These are phyloP conservation scores for Sakesphorus luctuosus DNA, from an alignment of 2,113 vertebrate genomes.

Conservation along the genomic window DNA sequence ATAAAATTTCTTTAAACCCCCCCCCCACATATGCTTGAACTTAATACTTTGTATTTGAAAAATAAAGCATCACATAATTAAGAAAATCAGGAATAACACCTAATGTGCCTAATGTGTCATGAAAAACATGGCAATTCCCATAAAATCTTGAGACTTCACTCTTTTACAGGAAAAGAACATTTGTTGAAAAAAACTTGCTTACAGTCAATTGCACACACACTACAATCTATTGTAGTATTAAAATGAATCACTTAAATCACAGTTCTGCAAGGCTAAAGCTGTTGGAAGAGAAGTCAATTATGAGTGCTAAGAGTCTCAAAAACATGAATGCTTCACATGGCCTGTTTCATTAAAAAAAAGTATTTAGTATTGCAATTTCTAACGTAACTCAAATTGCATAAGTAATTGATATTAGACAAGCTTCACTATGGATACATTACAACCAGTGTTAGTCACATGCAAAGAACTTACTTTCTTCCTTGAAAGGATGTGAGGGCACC, in stretches of 20 bases:
- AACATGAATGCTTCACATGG: not conserved
- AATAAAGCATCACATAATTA: not conserved
- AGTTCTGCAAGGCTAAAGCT: not conserved
- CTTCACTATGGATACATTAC: not conserved
- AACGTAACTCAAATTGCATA: not conserved
- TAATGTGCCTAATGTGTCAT: not conserved
- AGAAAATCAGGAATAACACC: not conserved
- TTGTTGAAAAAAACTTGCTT: not conserved
- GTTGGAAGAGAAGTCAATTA: not conserved
- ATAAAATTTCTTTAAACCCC: not conserved
- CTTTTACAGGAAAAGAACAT: not conserved
- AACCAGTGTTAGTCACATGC: not conserved
- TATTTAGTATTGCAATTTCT: not conserved
- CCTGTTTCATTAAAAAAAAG: not conserved
- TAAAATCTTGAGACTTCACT: not conserved
- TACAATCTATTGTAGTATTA: not conserved
- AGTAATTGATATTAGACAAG: not conserved
- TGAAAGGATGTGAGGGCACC: slow-evolving; percentile 4
- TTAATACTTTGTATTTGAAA: not conserved
- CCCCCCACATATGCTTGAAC: not conserved
- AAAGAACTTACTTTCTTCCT: slow-evolving; percentile 81
- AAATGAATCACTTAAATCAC: not conserved
- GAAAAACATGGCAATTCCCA: not conserved
- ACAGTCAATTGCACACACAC: not conserved
- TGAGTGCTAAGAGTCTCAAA: not conserved